phyloP scores from a whole-genome alignment of 2,888 invertebrate genomes.

The Shargacucullia verbasci region DNA sequence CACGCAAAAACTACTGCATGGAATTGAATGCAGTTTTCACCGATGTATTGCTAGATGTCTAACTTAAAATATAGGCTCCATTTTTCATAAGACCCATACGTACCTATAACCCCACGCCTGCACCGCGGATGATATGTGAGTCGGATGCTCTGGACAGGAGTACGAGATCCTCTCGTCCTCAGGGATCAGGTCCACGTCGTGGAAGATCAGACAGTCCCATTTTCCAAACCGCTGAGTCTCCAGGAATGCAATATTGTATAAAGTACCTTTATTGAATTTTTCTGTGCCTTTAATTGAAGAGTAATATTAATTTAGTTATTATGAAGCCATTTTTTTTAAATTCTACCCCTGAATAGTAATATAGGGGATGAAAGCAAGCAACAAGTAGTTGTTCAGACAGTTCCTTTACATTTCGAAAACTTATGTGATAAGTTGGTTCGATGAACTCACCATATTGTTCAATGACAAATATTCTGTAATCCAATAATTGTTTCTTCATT shows the following conservation, averaged over 20 bases:
- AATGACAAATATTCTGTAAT: slow-evolving; percentile 71
- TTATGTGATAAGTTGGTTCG: too few species aligned
- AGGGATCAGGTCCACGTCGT: slow-evolving; percentile 44
- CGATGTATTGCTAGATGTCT: too few species aligned
- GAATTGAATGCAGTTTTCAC: too few species aligned
- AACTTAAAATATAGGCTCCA: too few species aligned
- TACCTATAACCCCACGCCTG: slow-evolving; percentile 7
- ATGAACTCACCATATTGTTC: slow-evolving; percentile 44
- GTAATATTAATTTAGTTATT: too few species aligned
- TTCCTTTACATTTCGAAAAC: too few species aligned
- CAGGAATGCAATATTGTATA: slow-evolving; percentile 45
- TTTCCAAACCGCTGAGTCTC: slow-evolving; percentile 46
- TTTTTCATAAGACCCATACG: background rate
- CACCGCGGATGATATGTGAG: slow-evolving; percentile 19
- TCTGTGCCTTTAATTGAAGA: slow-evolving; percentile 27
- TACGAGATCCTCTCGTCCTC: slow-evolving; percentile 40
- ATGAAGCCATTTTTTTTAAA: too few species aligned
- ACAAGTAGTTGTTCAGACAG: too few species aligned
- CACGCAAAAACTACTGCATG: too few species aligned
- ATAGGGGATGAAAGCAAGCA: too few species aligned
- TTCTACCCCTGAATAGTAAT: too few species aligned
- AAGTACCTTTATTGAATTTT: slow-evolving; percentile 45
- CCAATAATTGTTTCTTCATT: slow-evolving; percentile 94
- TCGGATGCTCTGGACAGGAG: slow-evolving; percentile 29
- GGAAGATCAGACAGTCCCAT: slow-evolving; percentile 47